Percentiles rank a stretch among this genome's conserved stretches.
Evolutionary conservation across 2,113 vertebrate species (phyloP).

Genomic region (Polyodon spathula): DNA sequence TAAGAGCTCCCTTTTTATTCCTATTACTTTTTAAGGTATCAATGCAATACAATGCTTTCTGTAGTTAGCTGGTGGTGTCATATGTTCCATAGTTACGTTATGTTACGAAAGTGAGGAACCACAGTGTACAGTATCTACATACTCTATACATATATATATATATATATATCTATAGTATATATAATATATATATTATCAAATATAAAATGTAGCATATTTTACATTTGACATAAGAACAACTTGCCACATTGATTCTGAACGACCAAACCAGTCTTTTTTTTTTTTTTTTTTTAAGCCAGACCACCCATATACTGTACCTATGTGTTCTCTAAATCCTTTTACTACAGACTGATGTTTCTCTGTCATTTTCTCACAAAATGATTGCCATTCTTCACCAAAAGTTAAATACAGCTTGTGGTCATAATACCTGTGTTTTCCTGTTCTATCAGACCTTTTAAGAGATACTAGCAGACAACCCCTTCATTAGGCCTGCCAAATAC

Average conservation of each 20-base stretch:
- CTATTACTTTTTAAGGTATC: no score
- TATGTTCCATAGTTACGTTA: no score
- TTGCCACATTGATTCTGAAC: no score
- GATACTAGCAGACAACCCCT: slow-evolving; percentile 52
- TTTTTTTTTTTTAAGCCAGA: slow-evolving; percentile 25
- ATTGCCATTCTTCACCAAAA: slow-evolving; percentile 49
- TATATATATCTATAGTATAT: no score
- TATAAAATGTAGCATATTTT: no score
- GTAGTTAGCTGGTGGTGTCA: no score
- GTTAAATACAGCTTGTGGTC: slow-evolving; percentile 30
- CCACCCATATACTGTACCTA: slow-evolving; percentile 46
- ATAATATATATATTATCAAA: no score
- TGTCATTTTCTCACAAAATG: slow-evolving; percentile 54
- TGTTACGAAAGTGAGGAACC: no score
- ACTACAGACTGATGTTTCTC: slow-evolving; percentile 35
- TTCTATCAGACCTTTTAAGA: slow-evolving; percentile 46
- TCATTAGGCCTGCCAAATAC: slow-evolving; percentile 58
- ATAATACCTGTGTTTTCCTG: slow-evolving; percentile 43
- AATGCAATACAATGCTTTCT: no score
- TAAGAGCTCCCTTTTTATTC: slow-evolving; percentile 15
- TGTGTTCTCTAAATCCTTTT: slow-evolving; percentile 43
- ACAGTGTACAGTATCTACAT: no score
- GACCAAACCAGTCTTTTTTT: slow-evolving; percentile 8
- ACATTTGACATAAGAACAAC: no score
- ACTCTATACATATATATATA: no score